Evolutionary conservation across 2,113 vertebrate genomes (phyloP).

Genomic region (Apodemus speciosus): DNA sequence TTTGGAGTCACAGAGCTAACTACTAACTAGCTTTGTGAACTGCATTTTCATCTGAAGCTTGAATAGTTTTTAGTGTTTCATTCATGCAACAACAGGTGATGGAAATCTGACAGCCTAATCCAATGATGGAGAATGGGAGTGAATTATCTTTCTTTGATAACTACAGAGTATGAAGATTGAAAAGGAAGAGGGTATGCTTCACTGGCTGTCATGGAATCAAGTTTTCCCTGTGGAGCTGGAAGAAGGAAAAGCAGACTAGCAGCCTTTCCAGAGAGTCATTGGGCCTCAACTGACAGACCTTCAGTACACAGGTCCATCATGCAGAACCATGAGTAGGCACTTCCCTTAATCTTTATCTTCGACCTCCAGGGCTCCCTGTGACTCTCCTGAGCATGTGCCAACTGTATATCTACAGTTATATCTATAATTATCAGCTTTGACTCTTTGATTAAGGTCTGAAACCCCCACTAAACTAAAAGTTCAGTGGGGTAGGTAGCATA

Average conservation of each 20-base stretch:
- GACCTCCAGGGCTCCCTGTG: not conserved
- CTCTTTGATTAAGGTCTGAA: conserved; percentile 22
- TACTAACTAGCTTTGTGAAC: not conserved
- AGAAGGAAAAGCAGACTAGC: not conserved
- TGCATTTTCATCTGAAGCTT: not conserved
- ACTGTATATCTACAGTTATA: not conserved
- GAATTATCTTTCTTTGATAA: not conserved
- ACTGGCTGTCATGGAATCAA: no score
- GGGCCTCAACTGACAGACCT: not conserved
- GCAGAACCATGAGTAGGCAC: not conserved
- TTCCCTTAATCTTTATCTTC: not conserved
- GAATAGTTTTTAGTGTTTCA: not conserved
- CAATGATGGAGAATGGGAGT: not conserved
- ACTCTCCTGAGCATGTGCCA: not conserved
- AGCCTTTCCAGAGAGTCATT: not conserved
- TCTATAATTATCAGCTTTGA: not conserved
- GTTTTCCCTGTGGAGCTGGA: rapidly evolving
- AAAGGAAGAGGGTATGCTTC: not conserved
- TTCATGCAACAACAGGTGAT: not conserved
- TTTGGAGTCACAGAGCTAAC: not conserved
- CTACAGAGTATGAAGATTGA: not conserved
- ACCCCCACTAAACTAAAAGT: not conserved
- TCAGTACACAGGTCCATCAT: not conserved
- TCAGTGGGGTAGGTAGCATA: not conserved
- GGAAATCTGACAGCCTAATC: no score